Conservation (phyloP, 2,797 vertebrate species). For the Rhinogobio ventralis region DNA sequence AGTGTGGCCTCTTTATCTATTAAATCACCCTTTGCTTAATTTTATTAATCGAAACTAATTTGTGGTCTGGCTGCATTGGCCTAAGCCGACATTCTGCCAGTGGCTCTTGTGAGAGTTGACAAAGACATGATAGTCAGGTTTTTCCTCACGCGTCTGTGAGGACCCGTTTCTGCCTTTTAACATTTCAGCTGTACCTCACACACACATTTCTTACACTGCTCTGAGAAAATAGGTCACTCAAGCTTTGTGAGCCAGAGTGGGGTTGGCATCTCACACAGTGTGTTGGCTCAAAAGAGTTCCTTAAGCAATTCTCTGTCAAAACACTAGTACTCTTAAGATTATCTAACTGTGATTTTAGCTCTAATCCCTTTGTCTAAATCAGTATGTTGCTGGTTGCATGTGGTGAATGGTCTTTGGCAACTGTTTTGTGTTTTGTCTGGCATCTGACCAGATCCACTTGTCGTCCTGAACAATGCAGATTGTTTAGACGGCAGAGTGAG, state of each 20-base stretch:
- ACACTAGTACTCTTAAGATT: slow-evolving; percentile 41
- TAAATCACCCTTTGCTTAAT: not conserved
- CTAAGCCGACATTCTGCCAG: not conserved
- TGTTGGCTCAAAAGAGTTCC: slow-evolving; percentile 37
- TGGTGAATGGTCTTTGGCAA: slow-evolving; percentile 18
- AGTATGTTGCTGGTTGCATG: slow-evolving; percentile 22
- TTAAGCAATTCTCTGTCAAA: slow-evolving; percentile 54
- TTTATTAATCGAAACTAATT: not conserved
- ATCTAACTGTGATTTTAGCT: slow-evolving; percentile 17
- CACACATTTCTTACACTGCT: slow-evolving; percentile 20
- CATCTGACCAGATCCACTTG: slow-evolving; percentile 49
- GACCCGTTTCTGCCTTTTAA: slow-evolving; percentile 9
- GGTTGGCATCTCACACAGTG: slow-evolving; percentile 36
- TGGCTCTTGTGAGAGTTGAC: slow-evolving; percentile 9
- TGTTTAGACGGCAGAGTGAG: not conserved
- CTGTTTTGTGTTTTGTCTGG: slow-evolving; percentile 41
- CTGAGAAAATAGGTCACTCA: slow-evolving; percentile 55
- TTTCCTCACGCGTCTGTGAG: slow-evolving; percentile 18
- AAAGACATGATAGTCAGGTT: slow-evolving; percentile 18
- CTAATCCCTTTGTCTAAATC: slow-evolving; percentile 41
- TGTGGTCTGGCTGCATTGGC: not conserved
- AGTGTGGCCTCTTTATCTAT: not conserved
- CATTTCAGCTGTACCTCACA: slow-evolving; percentile 23
- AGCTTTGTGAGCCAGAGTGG: slow-evolving; percentile 35
- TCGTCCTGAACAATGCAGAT: slow-evolving; percentile 27